Evolutionary conservation across 2,113 vertebrate genomes (phyloP), one percentile per base, ranked within the genome.

Genomic region (Melanotaenia duboulayi): DNA sequence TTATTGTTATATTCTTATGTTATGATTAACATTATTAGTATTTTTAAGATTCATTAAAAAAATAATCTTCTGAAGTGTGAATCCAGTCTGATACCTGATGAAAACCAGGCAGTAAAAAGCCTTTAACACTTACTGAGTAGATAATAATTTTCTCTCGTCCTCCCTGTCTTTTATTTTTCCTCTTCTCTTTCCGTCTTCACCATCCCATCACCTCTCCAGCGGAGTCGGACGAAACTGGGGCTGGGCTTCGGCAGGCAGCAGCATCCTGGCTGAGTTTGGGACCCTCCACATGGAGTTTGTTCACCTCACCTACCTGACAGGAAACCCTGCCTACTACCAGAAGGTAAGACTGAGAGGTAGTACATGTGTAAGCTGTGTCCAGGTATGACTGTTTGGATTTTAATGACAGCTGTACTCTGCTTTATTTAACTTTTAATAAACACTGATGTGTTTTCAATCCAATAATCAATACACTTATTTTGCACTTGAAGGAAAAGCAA

Each of bases 271-370:
- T 8, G 98, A 99, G 87, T 99, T 99, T 71, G 98, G 98, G 54
- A 99, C 98, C 1, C 93, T 99, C 1, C 98, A 99, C 65, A 97
- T 99, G 97, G 98, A 99, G 92, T 99, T 99, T 91, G 97, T 99
- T 40, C 97, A 99, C 73, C 96, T 99, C 78, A 97, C 95, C 62
- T 99, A 98, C 91, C 92, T 99, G 90, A 99, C 98, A 2, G 97
- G 98, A 24, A 96, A 99, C 61, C 95, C 97, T 0, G 90, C 94
- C 24, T 99, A 98, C 91, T 98, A 97, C 90, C 96, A 96, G 78
- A 99, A 99, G 96, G 97, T 98, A 73, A 2, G 10, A 0, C n/a
- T 11, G 2, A 28, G 0, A 25, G 13, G 1, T 12, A 16, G 25
- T 16, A 12, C 24, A 0, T 24, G 19, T 35, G 12, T 50, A 1